phyloP scores from a whole-genome alignment of 1,140 invertebrate genomes.

The Bombus soroeensis region DNA sequence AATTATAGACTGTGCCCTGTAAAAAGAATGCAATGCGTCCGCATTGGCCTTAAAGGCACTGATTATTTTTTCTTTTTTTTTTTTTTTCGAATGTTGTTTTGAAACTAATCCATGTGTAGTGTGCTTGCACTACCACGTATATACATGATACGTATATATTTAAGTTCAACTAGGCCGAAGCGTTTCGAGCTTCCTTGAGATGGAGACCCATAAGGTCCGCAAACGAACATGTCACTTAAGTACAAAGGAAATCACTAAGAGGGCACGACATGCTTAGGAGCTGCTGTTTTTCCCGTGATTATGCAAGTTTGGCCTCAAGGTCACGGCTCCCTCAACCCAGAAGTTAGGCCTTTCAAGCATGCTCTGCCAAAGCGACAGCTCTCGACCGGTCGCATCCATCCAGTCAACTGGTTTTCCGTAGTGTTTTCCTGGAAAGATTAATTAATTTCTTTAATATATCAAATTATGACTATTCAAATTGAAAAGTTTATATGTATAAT shows the following conservation, averaged over 20 bases:
- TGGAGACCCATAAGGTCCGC: background rate
- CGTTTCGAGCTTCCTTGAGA: constrained; percentile 25
- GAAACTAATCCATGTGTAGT: constrained; percentile 27
- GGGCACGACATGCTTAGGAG: constrained; percentile 51
- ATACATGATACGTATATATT: constrained; percentile 40
- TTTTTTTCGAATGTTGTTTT: constrained; percentile 44
- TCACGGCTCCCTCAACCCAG: constrained; percentile 96
- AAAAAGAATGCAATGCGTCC: constrained; percentile 12
- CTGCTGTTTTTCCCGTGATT: constrained; percentile 81
- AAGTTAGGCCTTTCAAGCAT: constrained; percentile 97
- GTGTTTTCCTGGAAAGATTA: constrained; percentile 88
- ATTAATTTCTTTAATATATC: background rate
- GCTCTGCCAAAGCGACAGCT: constrained; percentile 95
- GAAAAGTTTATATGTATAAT: background rate
- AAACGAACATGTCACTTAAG: background rate
- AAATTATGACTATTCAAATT: background rate
- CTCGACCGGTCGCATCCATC: constrained; percentile 97
- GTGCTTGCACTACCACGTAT: constrained; percentile 31
- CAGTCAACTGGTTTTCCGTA: constrained; percentile 94
- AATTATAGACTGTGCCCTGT: constrained; percentile 18
- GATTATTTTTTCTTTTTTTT: constrained; percentile 29
- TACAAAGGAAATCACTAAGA: constrained; percentile 16
- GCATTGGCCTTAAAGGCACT: constrained; percentile 61
- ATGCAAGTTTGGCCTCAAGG: constrained; percentile 91
- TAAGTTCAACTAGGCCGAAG: constrained; percentile 51